Conservation (phyloP, 2,113 vertebrate species). For the Tautogolabrus adspersus region DNA sequence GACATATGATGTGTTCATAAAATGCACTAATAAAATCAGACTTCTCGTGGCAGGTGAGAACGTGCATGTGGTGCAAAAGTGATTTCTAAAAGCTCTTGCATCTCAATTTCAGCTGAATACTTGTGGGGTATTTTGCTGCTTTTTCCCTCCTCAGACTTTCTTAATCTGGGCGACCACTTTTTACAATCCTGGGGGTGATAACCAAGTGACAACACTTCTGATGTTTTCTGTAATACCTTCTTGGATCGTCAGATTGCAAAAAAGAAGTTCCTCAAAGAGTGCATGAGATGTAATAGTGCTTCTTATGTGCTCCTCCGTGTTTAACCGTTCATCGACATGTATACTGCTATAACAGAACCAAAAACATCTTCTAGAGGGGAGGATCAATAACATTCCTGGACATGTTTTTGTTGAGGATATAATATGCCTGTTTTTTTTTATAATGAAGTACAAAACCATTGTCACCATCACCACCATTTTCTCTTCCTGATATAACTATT, state of each 20-base stretch:
- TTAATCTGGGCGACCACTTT: conserved; percentile 65
- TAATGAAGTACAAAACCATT: conserved; percentile 36
- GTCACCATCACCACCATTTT: conserved; percentile 74
- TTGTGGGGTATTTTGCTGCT: conserved; percentile 23
- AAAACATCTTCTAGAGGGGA: not conserved
- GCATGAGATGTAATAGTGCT: conserved; percentile 7
- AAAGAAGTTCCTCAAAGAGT: conserved; percentile 20
- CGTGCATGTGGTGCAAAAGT: conserved; percentile 49
- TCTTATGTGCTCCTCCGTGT: conserved; percentile 21
- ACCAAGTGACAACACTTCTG: conserved; percentile 31
- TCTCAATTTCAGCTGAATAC: conserved; percentile 42
- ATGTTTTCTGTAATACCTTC: conserved; percentile 28
- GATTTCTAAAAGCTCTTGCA: conserved; percentile 31
- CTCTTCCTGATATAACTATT: conserved; percentile 56
- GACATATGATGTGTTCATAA: conserved; percentile 67
- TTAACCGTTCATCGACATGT: conserved; percentile 34
- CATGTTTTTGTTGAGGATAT: not conserved
- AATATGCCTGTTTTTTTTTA: not conserved
- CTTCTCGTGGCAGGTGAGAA: conserved; percentile 59
- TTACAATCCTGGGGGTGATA: conserved; percentile 71
- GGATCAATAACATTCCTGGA: conserved; percentile 4
- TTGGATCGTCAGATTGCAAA: conserved; percentile 9
- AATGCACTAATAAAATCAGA: conserved; percentile 70
- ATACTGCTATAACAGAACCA: conserved; percentile 1
- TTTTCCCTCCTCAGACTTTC: conserved; percentile 74